phyloP scores from a whole-genome alignment of 2,888 invertebrate species.

The Tineola bisselliella region DNA sequence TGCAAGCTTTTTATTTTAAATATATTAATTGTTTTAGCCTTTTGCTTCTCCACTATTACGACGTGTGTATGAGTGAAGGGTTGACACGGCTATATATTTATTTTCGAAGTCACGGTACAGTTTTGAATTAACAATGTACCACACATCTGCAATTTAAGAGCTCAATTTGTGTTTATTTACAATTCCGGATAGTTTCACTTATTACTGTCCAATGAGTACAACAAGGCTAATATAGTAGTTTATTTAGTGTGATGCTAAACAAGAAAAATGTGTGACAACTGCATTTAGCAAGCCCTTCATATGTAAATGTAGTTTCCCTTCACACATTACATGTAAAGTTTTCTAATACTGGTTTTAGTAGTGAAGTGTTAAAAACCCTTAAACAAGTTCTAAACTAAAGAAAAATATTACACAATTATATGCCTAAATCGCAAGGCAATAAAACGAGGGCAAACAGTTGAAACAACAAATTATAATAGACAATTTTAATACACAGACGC shows the following conservation, averaged over 20 bases:
- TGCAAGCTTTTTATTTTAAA: too few relatives aligned
- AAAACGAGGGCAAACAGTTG: not conserved
- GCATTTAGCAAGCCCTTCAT: slow-evolving; percentile 47
- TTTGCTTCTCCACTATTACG: too few relatives aligned
- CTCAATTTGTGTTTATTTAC: not conserved
- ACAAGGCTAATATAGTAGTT: not conserved
- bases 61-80: too few relatives aligned
- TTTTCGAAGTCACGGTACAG: too few relatives aligned
- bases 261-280: slow-evolving; percentile 31
- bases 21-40: too few relatives aligned
- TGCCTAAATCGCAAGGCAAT: too few relatives aligned
- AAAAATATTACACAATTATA: too few relatives aligned
- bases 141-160: not conserved
- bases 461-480: not conserved
- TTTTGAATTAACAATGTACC: too few relatives aligned
- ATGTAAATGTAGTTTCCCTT: slow-evolving; percentile 29
- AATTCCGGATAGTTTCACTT: not conserved
- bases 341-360: not conserved
- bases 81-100: too few relatives aligned
- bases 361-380: not conserved
- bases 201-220: not conserved
- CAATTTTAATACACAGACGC: slow-evolving; percentile 5
- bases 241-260: slow-evolving; percentile 25
- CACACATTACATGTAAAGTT: not conserved
- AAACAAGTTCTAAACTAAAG: too few relatives aligned